Evolutionary conservation across 1,140 invertebrate genomes (phyloP), one percentile per base, ranked within the genome.

Genomic region (Ceratosolen fusciceps): DNA sequence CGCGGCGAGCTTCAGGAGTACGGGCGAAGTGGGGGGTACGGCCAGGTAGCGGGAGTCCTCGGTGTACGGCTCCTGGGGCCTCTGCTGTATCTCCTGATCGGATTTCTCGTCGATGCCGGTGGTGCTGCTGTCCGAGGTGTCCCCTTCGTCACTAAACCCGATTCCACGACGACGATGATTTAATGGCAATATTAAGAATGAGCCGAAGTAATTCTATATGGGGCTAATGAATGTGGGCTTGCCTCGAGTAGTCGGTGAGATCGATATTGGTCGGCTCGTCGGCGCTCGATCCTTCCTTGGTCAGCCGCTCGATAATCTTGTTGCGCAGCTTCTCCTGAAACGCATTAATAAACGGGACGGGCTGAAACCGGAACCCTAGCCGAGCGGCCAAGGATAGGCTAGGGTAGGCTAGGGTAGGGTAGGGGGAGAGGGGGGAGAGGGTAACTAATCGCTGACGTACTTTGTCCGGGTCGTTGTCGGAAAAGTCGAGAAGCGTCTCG

Each of bases 401-500:
- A n/a, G n/a, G n/a, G n/a, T n/a, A n/a, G n/a, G n/a, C n/a, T n/a
- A n/a, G n/a, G n/a, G n/a, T n/a, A n/a, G n/a, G n/a, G n/a, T n/a
- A n/a, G n/a, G n/a, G n/a, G n/a, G n/a, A n/a, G n/a, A n/a, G n/a
- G n/a, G n/a, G n/a, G n/a, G n/a, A n/a, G n/a, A n/a, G n/a, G n/a
- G n/a, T n/a, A n/a, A n/a, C n/a, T n/a, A n/a, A n/a, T n/a, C 39
- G 12, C 12, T 43, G 31, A 5, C 43, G 31, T 83, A 95, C 94
- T 93, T 97, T 97, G 82, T 93, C 93, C 10, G 96, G 95, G 89
- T 96, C 94, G 65, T 96, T 94, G 88, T 97, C 96, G 85, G 95
- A 96, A 90, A 96, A 98, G 87, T 98, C 96, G 74, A 98, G 90
- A 14, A 98, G 89, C 3, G 97, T 97, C 90, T 98, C 96, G 90